Percentiles rank a stretch among this genome's conserved stretches.
phyloP scores from a whole-genome alignment of 1,140 invertebrate species.

The Bombus cullumanus region DNA sequence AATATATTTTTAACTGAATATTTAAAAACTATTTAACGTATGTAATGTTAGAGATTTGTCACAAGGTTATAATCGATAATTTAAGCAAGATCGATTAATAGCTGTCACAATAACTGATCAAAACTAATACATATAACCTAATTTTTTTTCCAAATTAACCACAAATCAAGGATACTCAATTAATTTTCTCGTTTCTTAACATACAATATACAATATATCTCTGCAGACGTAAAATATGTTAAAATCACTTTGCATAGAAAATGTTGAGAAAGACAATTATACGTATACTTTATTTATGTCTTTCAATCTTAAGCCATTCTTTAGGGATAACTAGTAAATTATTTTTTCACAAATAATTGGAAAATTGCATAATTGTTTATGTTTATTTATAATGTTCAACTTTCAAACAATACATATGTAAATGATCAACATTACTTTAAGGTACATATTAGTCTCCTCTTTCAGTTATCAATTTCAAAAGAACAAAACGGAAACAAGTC shows the following conservation, averaged over 20 bases:
- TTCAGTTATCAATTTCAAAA: not conserved
- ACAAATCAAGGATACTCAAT: not conserved
- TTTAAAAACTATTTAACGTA: not conserved
- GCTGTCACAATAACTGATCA: too few species aligned
- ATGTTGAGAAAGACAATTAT: not conserved
- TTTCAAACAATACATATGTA: not conserved
- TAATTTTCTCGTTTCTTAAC: not conserved
- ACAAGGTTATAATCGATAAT: constrained; percentile 7
- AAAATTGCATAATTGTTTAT: not conserved
- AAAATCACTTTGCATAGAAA: not conserved
- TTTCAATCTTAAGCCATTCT: not conserved
- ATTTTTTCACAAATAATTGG: too few species aligned
- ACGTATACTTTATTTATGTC: not conserved
- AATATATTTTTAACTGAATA: not conserved
- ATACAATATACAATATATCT: too few species aligned
- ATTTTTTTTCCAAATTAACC: not conserved
- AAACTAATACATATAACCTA: not conserved
- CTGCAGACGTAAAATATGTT: not conserved
- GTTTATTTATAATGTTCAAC: not conserved
- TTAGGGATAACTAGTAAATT: not conserved
- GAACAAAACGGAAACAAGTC: not conserved
- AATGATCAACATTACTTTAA: too few species aligned
- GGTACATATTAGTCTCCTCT: not conserved
- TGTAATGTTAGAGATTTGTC: not conserved
- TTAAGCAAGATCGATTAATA: not conserved